Percentiles rank a stretch among this genome's conserved stretches.
These are phyloP conservation scores for Heliconius cydno DNA, from an alignment of 2,888 invertebrate genomes.

Conservation along the genomic window DNA sequence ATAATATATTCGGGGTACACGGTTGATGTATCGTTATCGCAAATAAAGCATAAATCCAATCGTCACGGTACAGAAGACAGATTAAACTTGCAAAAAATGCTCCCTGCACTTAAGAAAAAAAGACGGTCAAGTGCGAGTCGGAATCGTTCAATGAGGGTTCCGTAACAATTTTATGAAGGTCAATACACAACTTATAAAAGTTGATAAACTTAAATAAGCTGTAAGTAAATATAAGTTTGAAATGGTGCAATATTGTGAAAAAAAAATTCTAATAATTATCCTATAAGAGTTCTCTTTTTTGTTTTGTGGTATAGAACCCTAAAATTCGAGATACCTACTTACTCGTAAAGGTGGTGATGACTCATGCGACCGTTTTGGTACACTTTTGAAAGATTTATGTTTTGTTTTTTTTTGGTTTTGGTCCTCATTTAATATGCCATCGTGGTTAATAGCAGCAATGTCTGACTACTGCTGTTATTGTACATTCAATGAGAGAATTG, in stretches of 20 bases:
- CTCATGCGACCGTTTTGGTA: slow-evolving; percentile 13
- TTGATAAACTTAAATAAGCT: neutral
- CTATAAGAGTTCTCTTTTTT: neutral
- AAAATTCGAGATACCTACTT: neutral
- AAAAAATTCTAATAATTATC: neutral
- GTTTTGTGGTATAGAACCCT: neutral
- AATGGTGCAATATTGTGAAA: neutral
- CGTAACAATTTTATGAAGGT: neutral
- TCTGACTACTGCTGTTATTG: neutral
- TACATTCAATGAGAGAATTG: neutral
- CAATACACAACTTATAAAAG: neutral
- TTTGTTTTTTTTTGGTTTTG: neutral
- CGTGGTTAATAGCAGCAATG: neutral
- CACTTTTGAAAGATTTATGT: slow-evolving; percentile 9
- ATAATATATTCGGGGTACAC: slow-evolving; percentile 26
- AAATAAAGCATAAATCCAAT: slow-evolving; percentile 26
- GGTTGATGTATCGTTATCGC: slow-evolving; percentile 12
- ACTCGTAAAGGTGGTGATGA: neutral
- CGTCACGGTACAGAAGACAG: slow-evolving; percentile 30
- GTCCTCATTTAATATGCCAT: neutral
- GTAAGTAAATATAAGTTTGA: neutral
- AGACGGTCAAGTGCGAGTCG: neutral
- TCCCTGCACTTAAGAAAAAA: neutral
- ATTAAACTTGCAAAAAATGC: slow-evolving; percentile 32
- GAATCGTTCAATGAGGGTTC: neutral